phyloP scores from a whole-genome alignment of 1,140 invertebrate species.

The Streblospio benedicti region DNA sequence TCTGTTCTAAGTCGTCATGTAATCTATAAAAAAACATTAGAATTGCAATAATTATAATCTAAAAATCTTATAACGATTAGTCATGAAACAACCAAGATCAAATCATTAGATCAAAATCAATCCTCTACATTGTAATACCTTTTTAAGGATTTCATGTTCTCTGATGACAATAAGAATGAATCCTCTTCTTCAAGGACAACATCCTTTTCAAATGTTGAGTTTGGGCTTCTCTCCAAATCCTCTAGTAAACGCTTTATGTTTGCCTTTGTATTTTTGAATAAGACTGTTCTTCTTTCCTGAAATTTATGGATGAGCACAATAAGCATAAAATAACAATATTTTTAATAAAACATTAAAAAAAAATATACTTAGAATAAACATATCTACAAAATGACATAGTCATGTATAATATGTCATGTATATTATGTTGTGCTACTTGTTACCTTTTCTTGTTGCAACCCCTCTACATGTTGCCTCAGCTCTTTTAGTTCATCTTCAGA shows the following conservation, averaged over 20 bases:
- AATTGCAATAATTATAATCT: background rate
- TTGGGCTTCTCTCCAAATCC: constrained; percentile 30
- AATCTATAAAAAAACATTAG: constrained; percentile 1
- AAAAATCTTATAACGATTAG: background rate
- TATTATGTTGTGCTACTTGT: no score
- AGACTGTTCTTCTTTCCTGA: constrained; percentile 22
- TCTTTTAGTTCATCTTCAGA: constrained; percentile 29
- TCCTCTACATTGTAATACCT: constrained; percentile 26
- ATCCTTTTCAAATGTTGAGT: constrained; percentile 35
- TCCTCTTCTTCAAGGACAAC: constrained; percentile 36
- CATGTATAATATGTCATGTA: no score
- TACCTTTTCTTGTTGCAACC: constrained; percentile 31
- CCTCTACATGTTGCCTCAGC: constrained; percentile 31
- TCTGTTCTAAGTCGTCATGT: constrained; percentile 24
- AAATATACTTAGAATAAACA: no score
- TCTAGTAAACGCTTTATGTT: constrained; percentile 29
- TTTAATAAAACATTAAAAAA: no score
- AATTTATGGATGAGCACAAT: no score
- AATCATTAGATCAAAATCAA: background rate
- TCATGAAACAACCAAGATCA: background rate
- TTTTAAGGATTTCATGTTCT: constrained; percentile 33
- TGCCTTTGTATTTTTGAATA: constrained; percentile 28
- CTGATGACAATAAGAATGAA: constrained; percentile 29
- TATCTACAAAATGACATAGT: no score
- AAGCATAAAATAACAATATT: no score